Conservation (phyloP, 2,888 invertebrate genomes). For the Platycheirus albimanus region DNA sequence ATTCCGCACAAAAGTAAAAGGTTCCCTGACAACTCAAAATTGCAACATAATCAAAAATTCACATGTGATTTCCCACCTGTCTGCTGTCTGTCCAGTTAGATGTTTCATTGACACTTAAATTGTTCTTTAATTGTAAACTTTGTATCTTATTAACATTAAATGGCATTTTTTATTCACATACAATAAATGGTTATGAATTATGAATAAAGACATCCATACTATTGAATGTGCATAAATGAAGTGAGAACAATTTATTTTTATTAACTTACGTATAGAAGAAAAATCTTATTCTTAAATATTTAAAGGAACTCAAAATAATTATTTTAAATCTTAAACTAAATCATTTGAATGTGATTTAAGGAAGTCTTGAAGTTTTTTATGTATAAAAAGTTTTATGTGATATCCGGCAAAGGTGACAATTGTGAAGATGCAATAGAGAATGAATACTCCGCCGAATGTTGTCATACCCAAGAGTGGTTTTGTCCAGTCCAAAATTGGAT, state of each 20-base stretch:
- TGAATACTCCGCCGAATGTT: constrained; percentile 80
- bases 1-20: too few relatives aligned
- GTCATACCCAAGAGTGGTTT: constrained; percentile 84
- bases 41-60: constrained; percentile 46
- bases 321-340: constrained; percentile 28
- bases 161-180: constrained; percentile 9
- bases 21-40: background rate
- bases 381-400: constrained; percentile 79
- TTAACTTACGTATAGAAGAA: background rate
- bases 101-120: background rate
- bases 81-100: background rate
- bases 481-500: constrained; percentile 90
- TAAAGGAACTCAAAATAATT: constrained; percentile 36
- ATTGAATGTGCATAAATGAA: background rate
- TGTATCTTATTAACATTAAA: constrained; percentile 16
- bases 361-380: constrained; percentile 77
- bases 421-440: constrained; percentile 78
- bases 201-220: background rate
- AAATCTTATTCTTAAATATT: background rate
- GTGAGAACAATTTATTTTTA: background rate
- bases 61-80: constrained; percentile 51
- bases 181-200: background rate
- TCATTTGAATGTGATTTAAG: constrained; percentile 55
- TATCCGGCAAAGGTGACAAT: constrained; percentile 78
- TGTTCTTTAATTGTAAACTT: constrained; percentile 4